phyloP scores from a whole-genome alignment of 2,797 vertebrate genomes.

The Iguana delicatissima region DNA sequence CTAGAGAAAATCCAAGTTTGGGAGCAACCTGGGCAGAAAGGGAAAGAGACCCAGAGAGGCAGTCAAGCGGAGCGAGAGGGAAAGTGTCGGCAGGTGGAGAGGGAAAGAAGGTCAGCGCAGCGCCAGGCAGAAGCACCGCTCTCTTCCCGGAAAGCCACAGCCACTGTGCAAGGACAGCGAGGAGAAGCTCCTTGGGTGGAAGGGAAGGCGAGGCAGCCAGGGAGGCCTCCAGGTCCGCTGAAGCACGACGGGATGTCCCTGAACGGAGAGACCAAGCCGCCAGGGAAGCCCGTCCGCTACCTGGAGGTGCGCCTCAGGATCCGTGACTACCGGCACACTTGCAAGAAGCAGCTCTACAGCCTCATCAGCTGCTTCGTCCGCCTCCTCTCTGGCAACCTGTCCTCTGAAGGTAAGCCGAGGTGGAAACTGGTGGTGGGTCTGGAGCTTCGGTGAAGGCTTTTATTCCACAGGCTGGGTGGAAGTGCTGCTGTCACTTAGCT shows the following conservation, averaged over 20 bases:
- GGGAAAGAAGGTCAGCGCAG: slow-evolving; percentile 20
- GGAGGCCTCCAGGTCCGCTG: rapidly evolving
- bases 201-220: neutral
- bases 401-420: slow-evolving; percentile 52
- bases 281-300: neutral
- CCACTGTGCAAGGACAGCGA: neutral
- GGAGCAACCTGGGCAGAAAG: slow-evolving; percentile 16
- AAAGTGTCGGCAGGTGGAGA: neutral
- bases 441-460: neutral
- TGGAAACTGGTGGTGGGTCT: neutral
- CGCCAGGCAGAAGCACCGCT: neutral
- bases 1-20: slow-evolving; percentile 24
- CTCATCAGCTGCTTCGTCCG: slow-evolving; percentile 63
- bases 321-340: slow-evolving; percentile 50
- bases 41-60: neutral
- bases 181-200: neutral
- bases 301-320: slow-evolving; percentile 34
- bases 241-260: neutral
- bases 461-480: neutral
- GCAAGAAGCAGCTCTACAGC: slow-evolving; percentile 59
- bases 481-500: rapidly evolving
- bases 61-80: slow-evolving; percentile 4
- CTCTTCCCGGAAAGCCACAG: neutral
- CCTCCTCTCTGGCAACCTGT: slow-evolving; percentile 69
- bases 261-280: rapidly evolving